Evolutionary conservation across 2,888 invertebrate genomes (phyloP), one percentile per base, ranked within the genome.

Genomic region (Cephus pulcher): DNA sequence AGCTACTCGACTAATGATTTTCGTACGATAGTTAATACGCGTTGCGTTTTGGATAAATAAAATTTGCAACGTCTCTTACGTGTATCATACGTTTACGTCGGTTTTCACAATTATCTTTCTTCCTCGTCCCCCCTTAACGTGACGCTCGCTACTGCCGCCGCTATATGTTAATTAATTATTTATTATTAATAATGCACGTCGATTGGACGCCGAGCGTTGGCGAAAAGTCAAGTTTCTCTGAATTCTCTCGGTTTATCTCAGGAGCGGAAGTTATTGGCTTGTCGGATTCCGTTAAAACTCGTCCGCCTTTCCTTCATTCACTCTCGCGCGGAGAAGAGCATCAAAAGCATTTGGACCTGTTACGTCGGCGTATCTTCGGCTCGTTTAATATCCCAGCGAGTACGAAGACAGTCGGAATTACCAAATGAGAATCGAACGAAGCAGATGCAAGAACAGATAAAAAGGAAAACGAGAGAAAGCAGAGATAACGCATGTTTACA

Each of bases 141-240:
- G 56, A 56, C 23, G 56, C 56, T 56, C 56, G 56, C 40, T 56
- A 23, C 78, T 69, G 77, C 76, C 78, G 79, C 76, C 76, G 69
- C 77, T 80, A 69, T 9, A 81, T 78, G 76, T 6, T 23, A 56
- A 56, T 34, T 32, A 33, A 12, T 34, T 74, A 74, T 23, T 34
- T 35, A 35, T 74, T 83, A 83, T 80, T 84, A 85, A 86, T 87
- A 87, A 88, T 85, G 86, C 85, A 88, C 83, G 84, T 83, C 85
- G 82, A 85, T 84, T 80, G 83, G 83, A 85, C 82, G 83, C 83
- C 85, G 84, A 84, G 81, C 82, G 79, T 80, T 84, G 85, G 82
- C 82, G 80, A 83, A 82, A 79, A 81, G 79, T 30, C 56, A 56
- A 56, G 23, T 56, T 56, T 56, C 56, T 56, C 56, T 56, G 56